Evolutionary conservation across 1,140 invertebrate species (phyloP), one percentile per base, ranked within the genome.

Genomic region (Mylabris phalerata): DNA sequence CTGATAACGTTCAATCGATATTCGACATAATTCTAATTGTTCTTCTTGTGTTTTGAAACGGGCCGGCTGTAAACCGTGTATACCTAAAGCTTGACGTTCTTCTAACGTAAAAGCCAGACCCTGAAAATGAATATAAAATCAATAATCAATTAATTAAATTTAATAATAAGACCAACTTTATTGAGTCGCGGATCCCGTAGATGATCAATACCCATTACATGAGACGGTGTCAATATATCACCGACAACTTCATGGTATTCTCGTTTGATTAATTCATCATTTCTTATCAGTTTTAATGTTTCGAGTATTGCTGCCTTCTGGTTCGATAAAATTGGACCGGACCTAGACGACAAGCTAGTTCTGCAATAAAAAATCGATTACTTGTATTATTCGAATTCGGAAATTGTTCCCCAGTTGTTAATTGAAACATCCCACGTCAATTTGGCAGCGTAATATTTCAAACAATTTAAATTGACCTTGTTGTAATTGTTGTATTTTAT

Each of bases 11-110:
- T 89, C 85, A 4, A 96, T 79, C 40, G 92, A 93, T 66, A 90
- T 88, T 69, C 90, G 83, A 75, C 92, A 93, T 38, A 94, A 83
- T 68, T 92, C 87, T 60, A 95, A 75, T 73, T 96, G 93, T 75
- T 95, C 90, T 70, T 95, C 92, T 75, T 94, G 92, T 2, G 86
- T 90, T 81, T 95, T 95, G 75, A 95, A 93, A 60, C 90, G 82
- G 19, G 94, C 91, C 9, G 93, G 93, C 72, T 95, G 85, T 39
- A 97, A 79, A 9, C 94, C 94, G 70, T 96, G 93, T 65, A 97
- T 92, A 57, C 93, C 93, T 55, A 96, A 80, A 4, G 87, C 82
- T 82, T 96, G 92, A 56, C 93, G 83, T 75, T 97, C 93, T 76
- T 92, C 84, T 60, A 96, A 71, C 9, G 89, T 93, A 75, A 95